Evolutionary conservation across 2,797 vertebrate species (phyloP).

Genomic region (Enteromius unitaeniatus): DNA sequence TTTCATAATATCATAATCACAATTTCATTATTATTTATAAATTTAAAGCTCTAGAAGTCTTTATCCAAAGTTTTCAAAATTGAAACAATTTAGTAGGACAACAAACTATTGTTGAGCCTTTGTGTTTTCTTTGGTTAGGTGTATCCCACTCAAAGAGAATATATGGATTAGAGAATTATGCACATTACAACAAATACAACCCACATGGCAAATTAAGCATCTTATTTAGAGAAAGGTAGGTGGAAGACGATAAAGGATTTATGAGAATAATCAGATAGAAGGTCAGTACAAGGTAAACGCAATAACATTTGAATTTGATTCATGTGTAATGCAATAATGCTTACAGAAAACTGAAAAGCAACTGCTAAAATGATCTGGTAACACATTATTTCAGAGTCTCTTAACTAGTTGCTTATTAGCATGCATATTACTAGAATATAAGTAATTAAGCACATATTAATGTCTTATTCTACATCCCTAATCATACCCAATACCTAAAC

Average conservation of each 20-base stretch:
- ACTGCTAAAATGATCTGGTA: not conserved
- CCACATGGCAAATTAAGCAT: slow-evolving; percentile 46
- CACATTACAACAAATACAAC: slow-evolving; percentile 52
- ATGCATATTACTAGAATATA: too few species aligned
- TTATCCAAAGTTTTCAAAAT: not conserved
- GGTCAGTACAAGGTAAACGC: not conserved
- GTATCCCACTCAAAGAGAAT: not conserved
- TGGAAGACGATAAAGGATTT: not conserved
- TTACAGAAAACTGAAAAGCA: not conserved
- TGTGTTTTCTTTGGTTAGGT: not conserved
- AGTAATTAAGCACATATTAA: too few species aligned
- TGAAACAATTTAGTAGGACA: not conserved
- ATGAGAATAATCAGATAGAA: not conserved
- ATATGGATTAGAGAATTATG: slow-evolving; percentile 38
- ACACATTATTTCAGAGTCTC: too few species aligned
- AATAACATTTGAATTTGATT: not conserved
- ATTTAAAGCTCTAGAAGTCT: not conserved
- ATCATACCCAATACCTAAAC: too few species aligned
- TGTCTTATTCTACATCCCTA: too few species aligned
- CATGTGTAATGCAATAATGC: not conserved
- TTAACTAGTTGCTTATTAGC: too few species aligned
- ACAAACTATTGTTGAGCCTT: not conserved
- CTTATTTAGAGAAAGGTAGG: slow-evolving; percentile 15
- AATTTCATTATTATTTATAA: not conserved
- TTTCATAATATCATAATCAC: not conserved